Percentiles rank a stretch among this genome's conserved stretches.
Evolutionary conservation across 2,888 invertebrate species (phyloP).

Genomic region (Panzeria rudis): DNA sequence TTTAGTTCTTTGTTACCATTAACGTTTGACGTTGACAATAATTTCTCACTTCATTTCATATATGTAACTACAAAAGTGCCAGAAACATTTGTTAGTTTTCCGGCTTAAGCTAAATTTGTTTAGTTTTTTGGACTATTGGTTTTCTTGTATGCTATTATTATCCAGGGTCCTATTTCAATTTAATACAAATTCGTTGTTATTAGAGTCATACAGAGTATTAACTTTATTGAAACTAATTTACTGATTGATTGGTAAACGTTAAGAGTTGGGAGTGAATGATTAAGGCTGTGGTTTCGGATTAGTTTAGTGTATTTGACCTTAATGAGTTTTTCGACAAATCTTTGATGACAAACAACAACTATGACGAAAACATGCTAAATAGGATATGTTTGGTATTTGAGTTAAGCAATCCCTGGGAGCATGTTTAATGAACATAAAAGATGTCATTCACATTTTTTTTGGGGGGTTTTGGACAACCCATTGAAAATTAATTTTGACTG

Average conservation of each 20-base stretch:
- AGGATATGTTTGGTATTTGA: background rate
- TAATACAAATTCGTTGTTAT: background rate
- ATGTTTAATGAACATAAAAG: too few species aligned
- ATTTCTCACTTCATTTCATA: slow-evolving; percentile 14
- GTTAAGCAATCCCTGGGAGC: background rate
- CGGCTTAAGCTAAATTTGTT: background rate
- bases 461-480: too few species aligned
- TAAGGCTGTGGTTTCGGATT: background rate
- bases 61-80: slow-evolving; percentile 4
- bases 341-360: background rate
- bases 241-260: background rate
- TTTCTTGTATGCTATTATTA: background rate
- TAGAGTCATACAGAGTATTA: background rate
- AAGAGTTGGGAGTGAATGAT: background rate
- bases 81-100: slow-evolving; percentile 22
- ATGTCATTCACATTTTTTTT: too few species aligned
- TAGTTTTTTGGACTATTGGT: background rate
- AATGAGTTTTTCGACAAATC: slow-evolving; percentile 21
- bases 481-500: too few species aligned
- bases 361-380: background rate
- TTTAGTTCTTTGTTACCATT: background rate
- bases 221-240: slow-evolving; percentile 10
- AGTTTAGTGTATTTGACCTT: slow-evolving; percentile 25
- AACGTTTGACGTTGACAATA: background rate
- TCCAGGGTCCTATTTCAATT: background rate